phyloP scores from a whole-genome alignment of 2,888 invertebrate species.

The Machimus rusticus region DNA sequence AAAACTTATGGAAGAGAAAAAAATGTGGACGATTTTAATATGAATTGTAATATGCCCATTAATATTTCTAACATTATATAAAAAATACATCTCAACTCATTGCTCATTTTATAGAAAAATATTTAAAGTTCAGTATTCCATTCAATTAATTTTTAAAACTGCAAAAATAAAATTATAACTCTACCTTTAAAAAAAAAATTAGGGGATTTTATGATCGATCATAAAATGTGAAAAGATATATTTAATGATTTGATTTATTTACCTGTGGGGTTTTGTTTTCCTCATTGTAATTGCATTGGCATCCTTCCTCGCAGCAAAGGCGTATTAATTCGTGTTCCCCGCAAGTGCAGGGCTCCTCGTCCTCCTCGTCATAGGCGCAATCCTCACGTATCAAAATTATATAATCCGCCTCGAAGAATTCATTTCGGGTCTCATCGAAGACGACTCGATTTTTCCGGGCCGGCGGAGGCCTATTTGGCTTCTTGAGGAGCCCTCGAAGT shows the following conservation, averaged over 20 bases:
- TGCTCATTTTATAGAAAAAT: no score
- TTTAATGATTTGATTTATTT: constrained; percentile 48
- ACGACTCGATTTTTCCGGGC: constrained; percentile 81
- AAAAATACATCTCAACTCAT: no score
- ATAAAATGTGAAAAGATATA: background rate
- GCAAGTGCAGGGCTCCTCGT: constrained; percentile 77
- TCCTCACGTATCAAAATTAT: constrained; percentile 90
- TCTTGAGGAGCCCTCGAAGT: constrained; percentile 71
- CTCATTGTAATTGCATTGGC: constrained; percentile 67
- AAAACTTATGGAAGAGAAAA: background rate
- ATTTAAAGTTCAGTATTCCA: no score
- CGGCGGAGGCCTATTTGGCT: constrained; percentile 72
- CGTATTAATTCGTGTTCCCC: constrained; percentile 73
- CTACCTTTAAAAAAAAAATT: background rate
- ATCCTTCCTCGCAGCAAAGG: constrained; percentile 74
- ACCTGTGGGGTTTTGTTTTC: constrained; percentile 62
- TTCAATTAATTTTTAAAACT: no score
- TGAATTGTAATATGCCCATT: background rate
- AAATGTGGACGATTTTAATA: background rate
- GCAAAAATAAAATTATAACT: no score
- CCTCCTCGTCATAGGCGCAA: constrained; percentile 83
- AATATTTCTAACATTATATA: no score
- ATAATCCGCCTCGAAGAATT: constrained; percentile 91
- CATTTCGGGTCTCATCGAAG: constrained; percentile 88
- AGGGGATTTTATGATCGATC: background rate